Evolutionary conservation across 2,113 vertebrate species (phyloP), one percentile per base, ranked within the genome.

Genomic region (Neolamprologus modestus): DNA sequence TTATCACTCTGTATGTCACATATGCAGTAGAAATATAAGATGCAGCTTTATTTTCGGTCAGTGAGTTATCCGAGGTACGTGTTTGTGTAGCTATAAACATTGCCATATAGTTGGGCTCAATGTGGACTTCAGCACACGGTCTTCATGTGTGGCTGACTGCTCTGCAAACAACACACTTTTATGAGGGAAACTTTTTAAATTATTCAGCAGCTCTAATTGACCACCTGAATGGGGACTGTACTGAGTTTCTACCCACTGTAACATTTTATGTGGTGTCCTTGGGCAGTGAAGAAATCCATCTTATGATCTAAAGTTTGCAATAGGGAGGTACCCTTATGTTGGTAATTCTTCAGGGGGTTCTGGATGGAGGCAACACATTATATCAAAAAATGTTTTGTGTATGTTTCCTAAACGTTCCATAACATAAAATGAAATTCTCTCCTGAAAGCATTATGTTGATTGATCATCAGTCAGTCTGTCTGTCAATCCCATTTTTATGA

Each of bases 161-260:
- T 89, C 59, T 83, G 42, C 37, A 53, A 87, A 90, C 76, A 90
- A 85, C 45, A 66, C 35, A 11, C 53, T 82, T 87, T 93, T 94
- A 91, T 55, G 81, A 86, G 84, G 89, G 73, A 92, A 92, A 86
- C 84, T 88, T 73, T 81, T 87, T 95, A 40, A 94, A 95, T 95
- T 94, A 96, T 95, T 95, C 92, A 96, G 8, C 63, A 83, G 81
- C 83, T 94, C 84, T 95, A 94, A 95, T 95, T 94, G 87, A 57
- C 79, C 12, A 2, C 53, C 71, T 95, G 88, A 93, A 93, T 85
- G 81, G 86, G 54, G 63, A 83, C 85, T 90, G 79, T 79, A 89
- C 86, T 83, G 68, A 54, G 73, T 93, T 94, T 93, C 86, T 88
- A 52, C 61, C 76, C 28, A 33, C 83, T 79, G 63, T 47, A 61